Evolutionary conservation across 2,113 vertebrate species (phyloP), one percentile per base, ranked within the genome.

Genomic region (Alces alces): DNA sequence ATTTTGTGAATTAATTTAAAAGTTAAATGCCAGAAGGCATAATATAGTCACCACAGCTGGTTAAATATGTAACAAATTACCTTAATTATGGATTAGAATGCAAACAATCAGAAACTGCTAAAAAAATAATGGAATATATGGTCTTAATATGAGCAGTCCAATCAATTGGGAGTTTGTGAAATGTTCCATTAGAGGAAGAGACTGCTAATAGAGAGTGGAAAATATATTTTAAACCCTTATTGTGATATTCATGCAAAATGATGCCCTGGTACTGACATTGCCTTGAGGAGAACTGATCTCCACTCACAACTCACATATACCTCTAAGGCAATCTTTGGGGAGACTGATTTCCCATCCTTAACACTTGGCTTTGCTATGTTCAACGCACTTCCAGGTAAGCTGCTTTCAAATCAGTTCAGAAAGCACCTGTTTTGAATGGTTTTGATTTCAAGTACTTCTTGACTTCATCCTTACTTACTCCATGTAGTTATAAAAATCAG

Each of bases 171-270:
- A 89, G n/a, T 93, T 88, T 83, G 36, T 91, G 60, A 94, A 96
- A 94, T 94, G 50, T 89, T 97, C 86, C 61, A 7, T 73, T 64
- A 96, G 88, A 93, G 78, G 64, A 94, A 52, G 30, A 92, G 57
- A 15, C 79, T 97, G 61, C 89, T 97, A 97, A 98, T 76, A 97
- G 91, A 98, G 94, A 97, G 76, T 94, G 61, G 66, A 76, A 95
- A 96, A 79, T 91, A 30, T 33, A 94, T 86, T 96, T 96, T 91
- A 96, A 95, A 93, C 25, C 58, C 88, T 89, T 88, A 79, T 79
- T 97, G 96, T 93, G 96, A 66, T 95, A 91, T 97, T 97, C 93
- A 76, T 61, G 86, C 95, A 97, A 80, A 97, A 91, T 45, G 85
- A n/a, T 83, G 82, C 70, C 94, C 47, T n/a, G 82, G 73, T 91